Evolutionary conservation across 2,797 vertebrate genomes (phyloP).

Genomic region (Enteromius mattozi): DNA sequence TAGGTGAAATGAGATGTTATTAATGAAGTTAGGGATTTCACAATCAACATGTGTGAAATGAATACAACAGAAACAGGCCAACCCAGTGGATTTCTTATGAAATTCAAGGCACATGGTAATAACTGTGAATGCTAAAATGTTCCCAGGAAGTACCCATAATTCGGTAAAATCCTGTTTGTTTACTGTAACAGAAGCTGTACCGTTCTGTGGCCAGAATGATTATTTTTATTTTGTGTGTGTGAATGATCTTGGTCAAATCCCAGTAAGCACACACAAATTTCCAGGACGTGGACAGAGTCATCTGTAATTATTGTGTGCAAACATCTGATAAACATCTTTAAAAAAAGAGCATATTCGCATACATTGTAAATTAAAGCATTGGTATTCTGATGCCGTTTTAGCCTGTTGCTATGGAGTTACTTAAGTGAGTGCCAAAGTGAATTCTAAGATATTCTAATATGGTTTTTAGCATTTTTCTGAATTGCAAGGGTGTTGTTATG

Average conservation of each 20-base stretch:
- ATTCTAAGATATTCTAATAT: not conserved
- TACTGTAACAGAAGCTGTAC: not conserved
- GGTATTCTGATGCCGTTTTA: not conserved
- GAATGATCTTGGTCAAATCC: not conserved
- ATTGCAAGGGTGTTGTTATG: not conserved
- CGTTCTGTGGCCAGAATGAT: not conserved
- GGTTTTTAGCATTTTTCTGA: not conserved
- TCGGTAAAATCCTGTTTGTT: constrained; percentile 36
- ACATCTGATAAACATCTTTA: not conserved
- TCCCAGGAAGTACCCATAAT: constrained; percentile 14
- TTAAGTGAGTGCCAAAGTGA: not conserved
- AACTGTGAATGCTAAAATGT: constrained; percentile 21
- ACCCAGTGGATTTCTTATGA: constrained; percentile 3
- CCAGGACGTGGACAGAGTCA: not conserved
- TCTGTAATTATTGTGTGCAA: not conserved
- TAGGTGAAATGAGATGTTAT: constrained; percentile 21
- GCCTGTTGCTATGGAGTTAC: not conserved
- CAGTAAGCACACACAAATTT: not conserved
- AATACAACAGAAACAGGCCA: constrained; percentile 5
- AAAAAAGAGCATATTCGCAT: too few species aligned
- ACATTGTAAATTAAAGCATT: not conserved
- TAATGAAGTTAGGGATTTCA: constrained; percentile 24
- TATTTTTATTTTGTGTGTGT: not conserved
- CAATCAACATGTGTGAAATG: constrained; percentile 19
- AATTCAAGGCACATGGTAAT: not conserved